Conservation (phyloP, 1,140 invertebrate genomes). For the Brachionus calyciflorus region DNA sequence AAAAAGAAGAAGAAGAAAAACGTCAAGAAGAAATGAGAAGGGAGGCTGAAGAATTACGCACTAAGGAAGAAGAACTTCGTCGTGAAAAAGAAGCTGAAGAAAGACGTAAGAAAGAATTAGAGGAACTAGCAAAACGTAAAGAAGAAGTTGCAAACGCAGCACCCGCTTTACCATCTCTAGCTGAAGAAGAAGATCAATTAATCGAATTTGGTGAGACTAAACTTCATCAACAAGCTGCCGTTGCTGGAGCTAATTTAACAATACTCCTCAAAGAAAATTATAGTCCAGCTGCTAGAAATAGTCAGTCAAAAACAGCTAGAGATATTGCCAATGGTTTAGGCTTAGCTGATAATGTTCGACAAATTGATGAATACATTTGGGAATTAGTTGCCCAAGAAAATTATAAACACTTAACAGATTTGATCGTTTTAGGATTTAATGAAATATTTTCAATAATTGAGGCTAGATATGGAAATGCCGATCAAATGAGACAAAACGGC, state of each 20-base stretch:
- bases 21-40: slow-evolving; percentile 10
- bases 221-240: slow-evolving; percentile 41
- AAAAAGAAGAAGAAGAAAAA: slow-evolving; percentile 35
- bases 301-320: slow-evolving; percentile 25
- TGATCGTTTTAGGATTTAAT: slow-evolving; percentile 1
- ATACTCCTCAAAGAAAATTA: slow-evolving; percentile 24
- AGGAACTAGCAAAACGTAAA: slow-evolving; percentile 39
- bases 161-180: slow-evolving; percentile 13
- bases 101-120: slow-evolving; percentile 28
- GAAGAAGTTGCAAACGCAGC: slow-evolving; percentile 33
- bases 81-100: slow-evolving; percentile 41
- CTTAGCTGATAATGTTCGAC: slow-evolving; percentile 23
- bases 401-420: slow-evolving; percentile 6
- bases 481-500: slow-evolving; percentile 24
- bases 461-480: slow-evolving; percentile 5
- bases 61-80: slow-evolving; percentile 10
- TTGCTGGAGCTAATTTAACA: slow-evolving; percentile 2
- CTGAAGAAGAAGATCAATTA: slow-evolving; percentile 45
- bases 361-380: slow-evolving; percentile 38
- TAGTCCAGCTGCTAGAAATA: slow-evolving; percentile 23
- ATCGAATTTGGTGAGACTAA: slow-evolving; percentile 43
- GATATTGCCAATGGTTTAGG: slow-evolving; percentile 23
- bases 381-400: slow-evolving; percentile 33
- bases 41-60: slow-evolving; percentile 10
- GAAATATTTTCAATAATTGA: background rate